Conservation (phyloP, 2,113 vertebrate genomes). For the Solea solea region DNA sequence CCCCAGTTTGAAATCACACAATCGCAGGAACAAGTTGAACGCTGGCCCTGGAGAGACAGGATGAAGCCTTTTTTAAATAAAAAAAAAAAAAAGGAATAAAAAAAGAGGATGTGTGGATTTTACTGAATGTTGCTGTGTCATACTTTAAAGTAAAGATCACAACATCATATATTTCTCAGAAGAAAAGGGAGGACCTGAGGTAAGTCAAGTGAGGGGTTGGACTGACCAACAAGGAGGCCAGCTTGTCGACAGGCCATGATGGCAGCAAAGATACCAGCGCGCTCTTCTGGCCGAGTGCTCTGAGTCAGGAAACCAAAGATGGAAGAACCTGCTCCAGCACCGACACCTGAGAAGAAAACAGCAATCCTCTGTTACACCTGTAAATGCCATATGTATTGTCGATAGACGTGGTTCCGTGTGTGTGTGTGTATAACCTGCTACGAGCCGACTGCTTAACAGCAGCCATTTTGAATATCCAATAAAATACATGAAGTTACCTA, state of each 20-base stretch:
- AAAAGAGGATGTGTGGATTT: constrained; percentile 39
- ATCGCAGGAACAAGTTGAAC: constrained; percentile 87
- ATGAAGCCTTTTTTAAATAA: constrained; percentile 55
- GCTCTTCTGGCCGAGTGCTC: constrained; percentile 80
- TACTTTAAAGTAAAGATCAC: constrained; percentile 47
- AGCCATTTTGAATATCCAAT: constrained; percentile 87
- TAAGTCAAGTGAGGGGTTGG: neutral
- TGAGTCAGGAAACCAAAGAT: constrained; percentile 87
- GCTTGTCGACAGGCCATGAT: constrained; percentile 87
- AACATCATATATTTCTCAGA: constrained; percentile 31
- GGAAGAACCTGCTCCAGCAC: constrained; percentile 84
- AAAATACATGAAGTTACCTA: constrained; percentile 89
- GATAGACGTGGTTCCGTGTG: neutral
- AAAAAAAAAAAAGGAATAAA: constrained; percentile 29
- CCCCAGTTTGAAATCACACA: constrained; percentile 86
- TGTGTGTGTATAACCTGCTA: constrained; percentile 79
- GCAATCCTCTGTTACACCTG: neutral
- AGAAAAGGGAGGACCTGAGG: constrained; percentile 6
- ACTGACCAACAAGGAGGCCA: constrained; percentile 87
- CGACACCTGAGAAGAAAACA: constrained; percentile 76
- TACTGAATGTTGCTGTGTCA: constrained; percentile 24
- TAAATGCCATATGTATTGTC: neutral
- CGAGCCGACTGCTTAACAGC: constrained; percentile 83
- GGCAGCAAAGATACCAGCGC: constrained; percentile 83
- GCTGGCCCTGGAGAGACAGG: constrained; percentile 82